phyloP scores from a whole-genome alignment of 2,797 vertebrate species.

The Argyrosomus regius region DNA sequence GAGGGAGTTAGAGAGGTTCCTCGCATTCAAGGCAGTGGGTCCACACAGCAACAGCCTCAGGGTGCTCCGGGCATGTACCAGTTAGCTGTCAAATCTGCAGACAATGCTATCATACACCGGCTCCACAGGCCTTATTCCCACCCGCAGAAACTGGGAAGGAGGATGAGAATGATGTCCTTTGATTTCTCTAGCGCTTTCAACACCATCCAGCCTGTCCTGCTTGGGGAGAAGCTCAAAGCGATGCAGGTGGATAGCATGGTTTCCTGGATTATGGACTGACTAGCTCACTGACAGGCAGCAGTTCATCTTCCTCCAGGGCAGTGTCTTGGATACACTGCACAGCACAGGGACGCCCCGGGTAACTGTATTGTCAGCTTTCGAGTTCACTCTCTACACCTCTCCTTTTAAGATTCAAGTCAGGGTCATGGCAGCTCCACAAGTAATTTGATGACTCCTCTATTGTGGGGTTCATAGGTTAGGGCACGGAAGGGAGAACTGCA shows the following conservation, averaged over 20 bases:
- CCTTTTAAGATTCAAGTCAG: constrained; percentile 54
- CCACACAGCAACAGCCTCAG: constrained; percentile 37
- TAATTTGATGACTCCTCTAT: constrained; percentile 56
- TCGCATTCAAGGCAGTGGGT: constrained; percentile 16
- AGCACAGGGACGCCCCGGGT: constrained; percentile 18
- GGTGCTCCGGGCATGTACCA: constrained; percentile 19
- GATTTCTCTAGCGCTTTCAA: constrained; percentile 62
- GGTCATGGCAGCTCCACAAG: constrained; percentile 46
- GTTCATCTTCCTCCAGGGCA: constrained; percentile 64
- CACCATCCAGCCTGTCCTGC: constrained; percentile 44
- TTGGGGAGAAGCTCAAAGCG: constrained; percentile 49
- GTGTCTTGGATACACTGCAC: constrained; percentile 34
- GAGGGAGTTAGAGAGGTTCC: constrained; percentile 19
- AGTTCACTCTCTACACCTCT: constrained; percentile 41
- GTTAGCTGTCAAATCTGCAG: constrained; percentile 51
- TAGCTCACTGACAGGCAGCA: constrained; percentile 47
- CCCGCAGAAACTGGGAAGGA: constrained; percentile 41
- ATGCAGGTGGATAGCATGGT: constrained; percentile 41
- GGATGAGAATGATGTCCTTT: constrained; percentile 50
- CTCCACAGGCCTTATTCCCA: constrained; percentile 52
- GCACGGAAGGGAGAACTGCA: constrained; percentile 20
- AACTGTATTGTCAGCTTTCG: constrained; percentile 51
- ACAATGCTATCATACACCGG: constrained; percentile 58
- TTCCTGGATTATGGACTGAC: constrained; percentile 50
- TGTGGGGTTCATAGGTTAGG: constrained; percentile 35